A percentile compares a stretch with the other conserved stretches of the same genome.
Evolutionary conservation across 2,888 invertebrate species (phyloP).

Genomic region (Tubulanus polymorphus): DNA sequence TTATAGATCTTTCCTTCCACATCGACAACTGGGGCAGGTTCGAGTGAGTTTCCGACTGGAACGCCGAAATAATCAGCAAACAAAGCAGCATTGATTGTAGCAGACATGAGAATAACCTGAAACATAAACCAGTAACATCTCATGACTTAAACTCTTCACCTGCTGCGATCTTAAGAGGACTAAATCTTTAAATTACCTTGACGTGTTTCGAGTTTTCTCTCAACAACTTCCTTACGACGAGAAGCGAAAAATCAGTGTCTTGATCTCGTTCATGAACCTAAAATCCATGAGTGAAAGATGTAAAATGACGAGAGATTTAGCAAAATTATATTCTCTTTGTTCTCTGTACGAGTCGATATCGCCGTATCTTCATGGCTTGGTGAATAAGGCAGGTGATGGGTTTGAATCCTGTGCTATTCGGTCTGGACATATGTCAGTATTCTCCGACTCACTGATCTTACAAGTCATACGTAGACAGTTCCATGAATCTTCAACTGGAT

Average conservation of each 20-base stretch:
- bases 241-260: constrained; percentile 84
- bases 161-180: neutral
- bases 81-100: constrained; percentile 74
- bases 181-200: constrained; percentile 55
- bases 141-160: neutral
- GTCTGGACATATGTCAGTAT: no score
- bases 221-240: constrained; percentile 76
- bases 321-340: no score
- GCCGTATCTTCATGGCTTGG: no score
- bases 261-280: constrained; percentile 88
- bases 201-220: constrained; percentile 64
- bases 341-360: no score
- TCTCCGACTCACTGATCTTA: no score
- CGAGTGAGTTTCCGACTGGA: constrained; percentile 41
- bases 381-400: no score
- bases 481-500: no score
- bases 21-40: constrained; percentile 46
- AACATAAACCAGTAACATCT: neutral
- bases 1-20: constrained; percentile 39
- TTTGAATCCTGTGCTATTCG: no score
- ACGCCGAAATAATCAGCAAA: constrained; percentile 69
- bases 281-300: no score
- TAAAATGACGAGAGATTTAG: no score
- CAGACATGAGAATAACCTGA: constrained; percentile 78
- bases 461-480: no score